These are phyloP conservation scores for Dermatemys mawii DNA, from an alignment of 2,113 vertebrate species.

Conservation along the genomic window DNA sequence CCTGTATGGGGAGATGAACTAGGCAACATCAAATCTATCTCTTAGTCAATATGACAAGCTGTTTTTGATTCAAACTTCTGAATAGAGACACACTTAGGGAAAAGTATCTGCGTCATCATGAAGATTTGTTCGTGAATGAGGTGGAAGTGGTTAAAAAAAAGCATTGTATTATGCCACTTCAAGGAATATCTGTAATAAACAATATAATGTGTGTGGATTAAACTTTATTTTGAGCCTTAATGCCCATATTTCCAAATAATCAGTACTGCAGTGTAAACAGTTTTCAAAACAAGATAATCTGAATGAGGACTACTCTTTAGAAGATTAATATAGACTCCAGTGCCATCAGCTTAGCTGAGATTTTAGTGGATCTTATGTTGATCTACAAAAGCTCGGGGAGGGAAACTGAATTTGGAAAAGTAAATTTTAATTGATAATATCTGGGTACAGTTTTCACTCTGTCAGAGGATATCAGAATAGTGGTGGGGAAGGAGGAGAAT, in stretches of 20 bases:
- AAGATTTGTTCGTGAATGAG: constrained; percentile 28
- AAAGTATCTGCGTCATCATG: constrained; percentile 17
- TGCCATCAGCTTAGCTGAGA: background rate
- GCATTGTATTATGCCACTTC: background rate
- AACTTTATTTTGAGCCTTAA: background rate
- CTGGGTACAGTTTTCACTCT: background rate
- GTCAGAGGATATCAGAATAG: background rate
- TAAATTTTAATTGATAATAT: background rate
- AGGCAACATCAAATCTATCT: constrained; percentile 72
- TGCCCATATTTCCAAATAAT: background rate
- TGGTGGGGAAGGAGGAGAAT: background rate
- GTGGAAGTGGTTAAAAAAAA: background rate
- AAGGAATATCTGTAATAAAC: constrained; percentile 10
- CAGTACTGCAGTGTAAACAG: background rate
- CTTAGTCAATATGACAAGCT: constrained; percentile 76
- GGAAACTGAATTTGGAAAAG: background rate
- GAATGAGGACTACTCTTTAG: background rate
- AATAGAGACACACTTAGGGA: constrained; percentile 30
- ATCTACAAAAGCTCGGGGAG: background rate
- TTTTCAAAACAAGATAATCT: background rate
- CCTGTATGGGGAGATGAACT: constrained; percentile 77
- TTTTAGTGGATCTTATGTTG: constrained; percentile 10
- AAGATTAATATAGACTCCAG: background rate
- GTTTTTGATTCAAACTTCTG: constrained; percentile 68
- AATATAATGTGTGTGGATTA: background rate